Evolutionary conservation across 2,888 invertebrate genomes (phyloP).

Genomic region (Bombylius discolor): DNA sequence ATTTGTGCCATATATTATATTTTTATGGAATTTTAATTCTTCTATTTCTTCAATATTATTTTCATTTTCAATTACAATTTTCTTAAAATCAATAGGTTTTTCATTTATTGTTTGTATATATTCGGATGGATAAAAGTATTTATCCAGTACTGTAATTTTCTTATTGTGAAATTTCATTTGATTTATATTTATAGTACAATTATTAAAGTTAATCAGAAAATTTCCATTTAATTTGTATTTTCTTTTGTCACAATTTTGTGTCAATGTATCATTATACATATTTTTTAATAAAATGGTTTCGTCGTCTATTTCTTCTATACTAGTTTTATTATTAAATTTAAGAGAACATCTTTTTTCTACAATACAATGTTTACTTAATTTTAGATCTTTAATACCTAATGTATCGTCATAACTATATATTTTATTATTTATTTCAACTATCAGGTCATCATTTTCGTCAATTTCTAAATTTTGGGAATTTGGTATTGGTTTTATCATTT

Average conservation of each 20-base stretch:
- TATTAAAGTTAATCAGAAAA: background rate
- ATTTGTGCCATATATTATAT: background rate
- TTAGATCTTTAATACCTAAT: background rate
- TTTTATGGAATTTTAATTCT: background rate
- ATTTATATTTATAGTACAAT: background rate
- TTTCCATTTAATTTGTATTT: background rate
- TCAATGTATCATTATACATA: background rate
- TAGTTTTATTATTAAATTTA: conserved; percentile 4
- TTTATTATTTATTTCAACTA: conserved; percentile 1
- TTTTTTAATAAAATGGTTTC: conserved; percentile 3
- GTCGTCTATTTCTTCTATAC: conserved; percentile 6
- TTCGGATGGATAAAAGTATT: background rate
- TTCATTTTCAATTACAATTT: too few species aligned
- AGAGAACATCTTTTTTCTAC: conserved; percentile 1
- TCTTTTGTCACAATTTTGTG: conserved; percentile 1
- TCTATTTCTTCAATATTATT: background rate
- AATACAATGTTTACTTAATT: conserved; percentile 2
- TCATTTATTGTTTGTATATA: too few species aligned
- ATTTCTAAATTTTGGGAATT: background rate
- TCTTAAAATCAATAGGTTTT: too few species aligned
- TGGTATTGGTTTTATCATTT: too few species aligned
- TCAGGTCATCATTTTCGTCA: background rate
- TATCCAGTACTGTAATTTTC: background rate
- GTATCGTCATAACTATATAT: background rate
- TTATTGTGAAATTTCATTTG: background rate